These are phyloP conservation scores for Lordiphosa mommai DNA, from an alignment of 1,140 invertebrate genomes.

Conservation along the genomic window DNA sequence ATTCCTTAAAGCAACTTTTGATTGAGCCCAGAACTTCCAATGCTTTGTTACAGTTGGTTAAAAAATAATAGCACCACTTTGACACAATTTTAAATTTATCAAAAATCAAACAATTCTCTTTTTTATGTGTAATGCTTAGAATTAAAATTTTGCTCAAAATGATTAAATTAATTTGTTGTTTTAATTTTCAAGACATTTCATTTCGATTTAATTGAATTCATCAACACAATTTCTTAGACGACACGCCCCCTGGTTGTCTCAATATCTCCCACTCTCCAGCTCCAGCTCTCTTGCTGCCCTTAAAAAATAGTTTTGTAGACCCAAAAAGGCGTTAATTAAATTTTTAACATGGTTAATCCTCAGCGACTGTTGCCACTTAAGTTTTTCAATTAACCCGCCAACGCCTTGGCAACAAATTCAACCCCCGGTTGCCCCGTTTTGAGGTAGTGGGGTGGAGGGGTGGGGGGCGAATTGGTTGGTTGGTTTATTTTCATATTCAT, in stretches of 20 bases:
- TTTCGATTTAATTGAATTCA: too few species aligned
- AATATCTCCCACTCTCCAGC: background rate
- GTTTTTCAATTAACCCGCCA: slow-evolving; percentile 72
- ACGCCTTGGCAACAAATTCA: slow-evolving; percentile 22
- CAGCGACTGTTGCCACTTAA: slow-evolving; percentile 72
- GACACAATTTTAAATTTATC: too few species aligned
- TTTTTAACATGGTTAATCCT: slow-evolving; percentile 73
- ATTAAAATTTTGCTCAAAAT: too few species aligned
- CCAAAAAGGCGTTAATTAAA: slow-evolving; percentile 67
- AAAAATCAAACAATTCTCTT: too few species aligned
- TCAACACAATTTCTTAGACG: too few species aligned
- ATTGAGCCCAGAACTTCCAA: too few species aligned
- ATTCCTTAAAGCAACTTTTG: too few species aligned
- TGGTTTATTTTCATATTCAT: slow-evolving; percentile 69
- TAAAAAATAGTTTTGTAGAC: background rate
- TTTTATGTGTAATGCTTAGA: too few species aligned
- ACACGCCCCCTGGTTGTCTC: slow-evolving; percentile 23
- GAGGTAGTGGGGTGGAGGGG: background rate
- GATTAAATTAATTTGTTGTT: too few species aligned
- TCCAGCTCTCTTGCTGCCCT: background rate
- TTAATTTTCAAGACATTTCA: too few species aligned
- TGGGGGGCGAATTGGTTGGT: background rate
- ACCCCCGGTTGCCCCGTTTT: slow-evolving; percentile 5
- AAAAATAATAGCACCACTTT: too few species aligned
- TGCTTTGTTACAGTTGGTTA: too few species aligned